A percentile compares a stretch with the other conserved stretches of the same genome.
Conservation (phyloP, 2,797 vertebrate species). For the Clarias pachynema region DNA sequence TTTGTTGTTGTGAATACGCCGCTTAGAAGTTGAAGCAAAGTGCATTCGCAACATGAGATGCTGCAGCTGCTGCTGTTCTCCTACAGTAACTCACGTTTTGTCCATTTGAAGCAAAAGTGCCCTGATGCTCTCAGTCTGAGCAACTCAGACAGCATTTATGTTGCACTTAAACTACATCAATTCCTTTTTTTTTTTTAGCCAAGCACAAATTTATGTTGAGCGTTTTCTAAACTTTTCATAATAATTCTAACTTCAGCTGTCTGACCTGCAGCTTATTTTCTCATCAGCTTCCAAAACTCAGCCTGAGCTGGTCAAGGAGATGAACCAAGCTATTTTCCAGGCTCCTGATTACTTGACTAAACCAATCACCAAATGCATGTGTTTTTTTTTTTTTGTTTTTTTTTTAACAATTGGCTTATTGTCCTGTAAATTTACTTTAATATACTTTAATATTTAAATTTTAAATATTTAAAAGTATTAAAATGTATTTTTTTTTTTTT, state of each 20-base stretch:
- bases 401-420: not conserved
- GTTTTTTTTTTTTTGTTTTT: not conserved
- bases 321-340: not conserved
- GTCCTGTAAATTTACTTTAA: not conserved
- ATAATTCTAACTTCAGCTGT: too few species aligned
- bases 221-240: not conserved
- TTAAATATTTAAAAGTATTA: too few species aligned
- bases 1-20: not conserved
- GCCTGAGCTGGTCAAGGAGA: not conserved
- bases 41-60: not conserved
- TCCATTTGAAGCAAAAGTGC: not conserved
- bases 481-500: too few species aligned
- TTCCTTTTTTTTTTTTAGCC: too few species aligned
- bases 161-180: not conserved
- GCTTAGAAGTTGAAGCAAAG: not conserved
- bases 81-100: not conserved
- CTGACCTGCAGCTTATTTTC: not conserved
- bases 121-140: slow-evolving; percentile 6
- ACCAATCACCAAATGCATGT: not conserved
- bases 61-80: not conserved
- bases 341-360: not conserved
- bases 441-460: too few species aligned
- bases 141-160: not conserved
- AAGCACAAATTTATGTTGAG: too few species aligned
- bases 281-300: not conserved